Evolutionary conservation across 2,888 invertebrate species (phyloP).

Genomic region (Aspidapion aeneum): DNA sequence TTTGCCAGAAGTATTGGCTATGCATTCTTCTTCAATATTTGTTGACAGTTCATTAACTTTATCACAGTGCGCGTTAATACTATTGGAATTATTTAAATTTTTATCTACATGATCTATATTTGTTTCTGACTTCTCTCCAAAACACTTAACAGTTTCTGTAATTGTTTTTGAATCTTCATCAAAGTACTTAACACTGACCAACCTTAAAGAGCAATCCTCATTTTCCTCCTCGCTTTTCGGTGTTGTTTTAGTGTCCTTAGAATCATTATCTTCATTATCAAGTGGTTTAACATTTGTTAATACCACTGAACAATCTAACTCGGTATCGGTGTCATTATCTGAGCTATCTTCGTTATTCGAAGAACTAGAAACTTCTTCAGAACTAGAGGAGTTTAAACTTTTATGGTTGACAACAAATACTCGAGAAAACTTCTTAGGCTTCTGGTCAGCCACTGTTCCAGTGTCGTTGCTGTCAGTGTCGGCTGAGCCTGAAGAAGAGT

Average conservation of each 20-base stretch:
- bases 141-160: too few relatives aligned
- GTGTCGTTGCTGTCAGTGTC: slow-evolving; percentile 53
- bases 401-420: slow-evolving; percentile 66
- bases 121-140: too few relatives aligned
- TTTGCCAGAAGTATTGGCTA: slow-evolving; percentile 18
- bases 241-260: too few relatives aligned
- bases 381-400: slow-evolving; percentile 52
- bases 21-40: neutral
- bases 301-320: slow-evolving; percentile 50
- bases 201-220: neutral
- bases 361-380: slow-evolving; percentile 46
- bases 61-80: neutral
- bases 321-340: slow-evolving; percentile 59
- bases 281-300: slow-evolving; percentile 43
- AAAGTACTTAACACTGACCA: neutral
- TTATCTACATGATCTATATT: neutral
- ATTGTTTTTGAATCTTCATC: neutral
- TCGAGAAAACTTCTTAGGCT: slow-evolving; percentile 57
- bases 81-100: neutral
- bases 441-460: slow-evolving; percentile 55
- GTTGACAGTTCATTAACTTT: neutral
- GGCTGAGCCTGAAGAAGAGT: slow-evolving; percentile 22
- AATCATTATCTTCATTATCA: slow-evolving; percentile 21
- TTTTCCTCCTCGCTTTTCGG: too few relatives aligned
- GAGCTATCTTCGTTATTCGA: slow-evolving; percentile 59